Evolutionary conservation across 2,797 vertebrate genomes (phyloP).

Genomic region (Echiichthys vipera): DNA sequence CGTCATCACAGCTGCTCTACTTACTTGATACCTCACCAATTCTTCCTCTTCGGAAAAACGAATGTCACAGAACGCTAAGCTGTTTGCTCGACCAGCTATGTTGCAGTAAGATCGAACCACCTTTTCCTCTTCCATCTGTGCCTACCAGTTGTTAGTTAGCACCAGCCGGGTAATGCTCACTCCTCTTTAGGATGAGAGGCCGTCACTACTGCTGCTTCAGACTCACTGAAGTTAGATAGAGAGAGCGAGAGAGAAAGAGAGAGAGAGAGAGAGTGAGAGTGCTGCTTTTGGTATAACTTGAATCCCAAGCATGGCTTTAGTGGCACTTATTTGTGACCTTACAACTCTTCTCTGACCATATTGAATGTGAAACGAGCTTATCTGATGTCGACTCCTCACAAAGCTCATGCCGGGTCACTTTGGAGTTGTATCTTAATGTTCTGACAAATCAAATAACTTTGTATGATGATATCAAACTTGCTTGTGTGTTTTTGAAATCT

Average conservation of each 20-base stretch:
- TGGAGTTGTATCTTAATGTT: slow-evolving; percentile 89
- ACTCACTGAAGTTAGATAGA: slow-evolving; percentile 36
- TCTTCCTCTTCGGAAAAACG: slow-evolving; percentile 53
- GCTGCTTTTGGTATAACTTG: slow-evolving; percentile 79
- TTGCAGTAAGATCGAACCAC: slow-evolving; percentile 45
- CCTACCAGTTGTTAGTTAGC: slow-evolving; percentile 65
- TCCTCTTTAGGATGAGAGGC: slow-evolving; percentile 22
- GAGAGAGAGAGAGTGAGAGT: slow-evolving; percentile 39
- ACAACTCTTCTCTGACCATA: slow-evolving; percentile 91
- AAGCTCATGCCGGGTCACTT: slow-evolving; percentile 70
- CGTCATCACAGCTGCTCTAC: slow-evolving; percentile 65
- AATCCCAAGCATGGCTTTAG: slow-evolving; percentile 77
- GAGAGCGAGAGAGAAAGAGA: neutral
- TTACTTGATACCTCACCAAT: slow-evolving; percentile 59
- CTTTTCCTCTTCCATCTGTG: slow-evolving; percentile 73
- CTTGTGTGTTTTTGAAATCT: slow-evolving; percentile 67
- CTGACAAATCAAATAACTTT: slow-evolving; percentile 95
- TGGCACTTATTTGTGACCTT: slow-evolving; percentile 75
- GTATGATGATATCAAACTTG: slow-evolving; percentile 80
- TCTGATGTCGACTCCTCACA: slow-evolving; percentile 87
- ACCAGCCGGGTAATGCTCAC: slow-evolving; percentile 46
- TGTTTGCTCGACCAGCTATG: slow-evolving; percentile 48
- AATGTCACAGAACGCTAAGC: slow-evolving; percentile 53
- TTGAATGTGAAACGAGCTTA: slow-evolving; percentile 95
- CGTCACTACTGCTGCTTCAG: slow-evolving; percentile 44